phyloP scores from a whole-genome alignment of 2,797 vertebrate genomes.

The Acropternis orthonyx region DNA sequence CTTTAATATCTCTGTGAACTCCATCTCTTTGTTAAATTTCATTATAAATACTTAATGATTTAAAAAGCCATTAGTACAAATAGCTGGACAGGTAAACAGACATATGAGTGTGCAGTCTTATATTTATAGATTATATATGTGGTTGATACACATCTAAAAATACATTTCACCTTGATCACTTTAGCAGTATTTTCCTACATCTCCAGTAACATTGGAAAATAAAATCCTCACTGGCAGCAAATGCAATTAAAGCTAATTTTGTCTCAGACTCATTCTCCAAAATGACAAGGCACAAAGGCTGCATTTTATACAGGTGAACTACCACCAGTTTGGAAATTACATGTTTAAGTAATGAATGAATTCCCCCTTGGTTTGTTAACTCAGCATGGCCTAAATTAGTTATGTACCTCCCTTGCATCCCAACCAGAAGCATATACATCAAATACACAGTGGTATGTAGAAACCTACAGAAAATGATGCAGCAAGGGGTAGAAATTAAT shows the following conservation, averaged over 20 bases:
- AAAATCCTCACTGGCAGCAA: background rate
- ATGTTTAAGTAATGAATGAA: background rate
- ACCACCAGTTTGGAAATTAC: background rate
- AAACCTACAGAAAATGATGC: background rate
- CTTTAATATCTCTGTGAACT: background rate
- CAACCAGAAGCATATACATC: background rate
- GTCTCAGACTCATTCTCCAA: background rate
- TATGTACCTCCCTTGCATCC: background rate
- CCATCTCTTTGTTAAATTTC: background rate
- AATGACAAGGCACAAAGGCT: background rate
- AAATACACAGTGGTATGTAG: accelerated
- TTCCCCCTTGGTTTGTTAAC: background rate
- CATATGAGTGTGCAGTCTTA: background rate
- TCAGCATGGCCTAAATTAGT: background rate
- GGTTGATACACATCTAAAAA: background rate
- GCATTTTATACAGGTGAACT: background rate
- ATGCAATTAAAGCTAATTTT: background rate
- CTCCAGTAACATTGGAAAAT: background rate
- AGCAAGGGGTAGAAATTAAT: background rate
- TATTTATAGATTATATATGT: background rate
- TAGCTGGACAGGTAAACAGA: background rate
- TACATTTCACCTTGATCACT: background rate
- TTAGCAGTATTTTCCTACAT: background rate
- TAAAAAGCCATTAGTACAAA: background rate
- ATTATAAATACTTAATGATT: background rate